Base-by-base conservation (phyloP, 2,113 vertebrate species). In the Scatophagus argus region DNA sequence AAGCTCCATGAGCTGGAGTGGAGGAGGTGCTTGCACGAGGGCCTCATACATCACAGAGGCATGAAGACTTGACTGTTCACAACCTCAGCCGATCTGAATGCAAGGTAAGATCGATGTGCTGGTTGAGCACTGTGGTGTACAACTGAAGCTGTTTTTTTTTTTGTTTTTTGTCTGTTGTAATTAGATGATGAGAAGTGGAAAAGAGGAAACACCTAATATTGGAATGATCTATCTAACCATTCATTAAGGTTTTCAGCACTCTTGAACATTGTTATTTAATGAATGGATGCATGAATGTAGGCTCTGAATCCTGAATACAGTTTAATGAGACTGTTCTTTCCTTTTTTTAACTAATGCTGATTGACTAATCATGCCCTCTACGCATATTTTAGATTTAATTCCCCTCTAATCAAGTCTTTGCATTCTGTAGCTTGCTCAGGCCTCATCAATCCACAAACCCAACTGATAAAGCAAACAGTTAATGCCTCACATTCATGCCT, bases 101-200 rank as follows among this genome's bases (percentile, higher is more conserved):
- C 32, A 46, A 76, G 82, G 80, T 83, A 77, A 82, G 79, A 46
- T 16, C n/a, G 2, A 8, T 63, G 47, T 62, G 27, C 51, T 52
- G 43, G 17, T 31, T 31, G 29, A 69, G 17, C 64, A 29, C 68
- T 38, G 2, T 19, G 23, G 32, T 56, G 44, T 64, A 4, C 36
- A 14, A 67, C 29, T 13, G 17, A 2, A 25, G 38, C 21, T 17
- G 14, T 70, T 51, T 34, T 25, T 34, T 32, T 9, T 23, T 58
- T 70, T 51, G 44, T 51, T 34, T 25, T 34, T 32, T 9, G 29
- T 58, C 65, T 51, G 44, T 46, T 41, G n/a, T 62, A 72, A 61
- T 73, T 44, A 17, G 1, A 54, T 16, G 9, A 58, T 73, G 17
- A 32, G 3, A 56, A 68, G 49, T 19, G 23, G 27, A 58, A 65